phyloP scores from a whole-genome alignment of 2,113 vertebrate genomes.

The Tursiops truncatus region DNA sequence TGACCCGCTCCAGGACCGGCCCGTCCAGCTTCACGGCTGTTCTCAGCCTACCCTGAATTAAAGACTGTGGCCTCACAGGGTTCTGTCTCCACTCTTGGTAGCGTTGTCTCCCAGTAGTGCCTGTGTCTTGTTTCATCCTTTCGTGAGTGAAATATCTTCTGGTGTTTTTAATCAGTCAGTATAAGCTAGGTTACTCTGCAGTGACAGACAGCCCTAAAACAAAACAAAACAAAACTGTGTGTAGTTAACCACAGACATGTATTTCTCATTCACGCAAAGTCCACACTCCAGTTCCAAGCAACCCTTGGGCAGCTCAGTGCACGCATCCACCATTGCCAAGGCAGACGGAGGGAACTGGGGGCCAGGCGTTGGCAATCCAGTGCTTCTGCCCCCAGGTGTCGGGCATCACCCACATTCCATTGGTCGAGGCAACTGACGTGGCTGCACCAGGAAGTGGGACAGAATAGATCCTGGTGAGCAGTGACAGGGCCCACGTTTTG shows the following conservation, averaged over 20 bases:
- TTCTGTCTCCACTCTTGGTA: background rate
- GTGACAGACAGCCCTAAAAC: background rate
- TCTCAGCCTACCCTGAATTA: background rate
- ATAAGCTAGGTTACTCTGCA: background rate
- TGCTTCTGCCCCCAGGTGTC: background rate
- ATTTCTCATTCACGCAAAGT: background rate
- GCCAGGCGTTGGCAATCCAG: fast-evolving
- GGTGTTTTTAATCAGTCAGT: background rate
- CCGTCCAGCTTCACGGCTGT: background rate
- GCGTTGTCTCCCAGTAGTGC: fast-evolving
- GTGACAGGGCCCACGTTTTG: background rate
- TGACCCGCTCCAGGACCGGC: fast-evolving
- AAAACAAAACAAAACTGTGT: too few relatives aligned
- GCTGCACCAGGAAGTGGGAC: background rate
- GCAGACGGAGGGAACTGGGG: fast-evolving
- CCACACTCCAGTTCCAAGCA: background rate
- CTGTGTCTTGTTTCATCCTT: background rate
- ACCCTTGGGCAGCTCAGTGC: fast-evolving
- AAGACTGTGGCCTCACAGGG: background rate
- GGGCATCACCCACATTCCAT: background rate
- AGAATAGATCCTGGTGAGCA: background rate
- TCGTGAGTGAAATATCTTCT: background rate
- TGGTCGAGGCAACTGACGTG: fast-evolving
- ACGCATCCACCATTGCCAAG: fast-evolving
- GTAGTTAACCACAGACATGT: background rate